Evolutionary conservation across 1,140 invertebrate genomes (phyloP).

Genomic region (Thaumetopoea pityocampa): DNA sequence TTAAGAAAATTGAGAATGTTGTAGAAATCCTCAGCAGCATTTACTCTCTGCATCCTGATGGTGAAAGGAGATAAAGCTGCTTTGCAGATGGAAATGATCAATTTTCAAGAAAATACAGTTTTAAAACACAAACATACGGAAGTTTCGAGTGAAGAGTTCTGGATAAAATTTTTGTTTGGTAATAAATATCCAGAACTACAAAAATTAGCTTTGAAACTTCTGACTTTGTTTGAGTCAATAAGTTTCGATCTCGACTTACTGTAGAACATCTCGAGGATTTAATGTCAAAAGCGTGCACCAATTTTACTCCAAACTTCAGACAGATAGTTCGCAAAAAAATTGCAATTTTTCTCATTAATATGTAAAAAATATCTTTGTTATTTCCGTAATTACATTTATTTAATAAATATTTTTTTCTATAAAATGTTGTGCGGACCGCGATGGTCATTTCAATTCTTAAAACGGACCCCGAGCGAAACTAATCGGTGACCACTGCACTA

Average conservation of each 20-base stretch:
- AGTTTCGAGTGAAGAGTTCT: constrained; percentile 19
- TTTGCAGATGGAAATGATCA: constrained; percentile 20
- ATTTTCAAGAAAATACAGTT: constrained; percentile 20
- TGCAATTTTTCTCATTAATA: constrained; percentile 17
- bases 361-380: constrained; percentile 16
- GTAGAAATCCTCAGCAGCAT: constrained; percentile 15
- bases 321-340: constrained; percentile 14
- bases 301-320: constrained; percentile 24
- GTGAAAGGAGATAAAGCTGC: constrained; percentile 17
- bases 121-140: constrained; percentile 18
- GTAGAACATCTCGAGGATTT: constrained; percentile 25
- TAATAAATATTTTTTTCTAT: constrained; percentile 20
- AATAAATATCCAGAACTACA: constrained; percentile 20
- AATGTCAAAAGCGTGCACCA: constrained; percentile 26
- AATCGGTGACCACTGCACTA: constrained; percentile 4
- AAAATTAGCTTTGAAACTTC: constrained; percentile 20
- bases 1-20: constrained; percentile 8
- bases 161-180: constrained; percentile 22
- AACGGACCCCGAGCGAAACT: constrained; percentile 4
- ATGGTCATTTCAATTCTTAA: constrained; percentile 23
- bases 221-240: constrained; percentile 21
- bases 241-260: constrained; percentile 27
- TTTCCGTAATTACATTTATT: constrained; percentile 22
- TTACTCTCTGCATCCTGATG: constrained; percentile 17
- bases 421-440: constrained; percentile 21